These are phyloP conservation scores for Cyrtorhinus lividipennis DNA, from an alignment of 1,140 invertebrate species.

Conservation along the genomic window DNA sequence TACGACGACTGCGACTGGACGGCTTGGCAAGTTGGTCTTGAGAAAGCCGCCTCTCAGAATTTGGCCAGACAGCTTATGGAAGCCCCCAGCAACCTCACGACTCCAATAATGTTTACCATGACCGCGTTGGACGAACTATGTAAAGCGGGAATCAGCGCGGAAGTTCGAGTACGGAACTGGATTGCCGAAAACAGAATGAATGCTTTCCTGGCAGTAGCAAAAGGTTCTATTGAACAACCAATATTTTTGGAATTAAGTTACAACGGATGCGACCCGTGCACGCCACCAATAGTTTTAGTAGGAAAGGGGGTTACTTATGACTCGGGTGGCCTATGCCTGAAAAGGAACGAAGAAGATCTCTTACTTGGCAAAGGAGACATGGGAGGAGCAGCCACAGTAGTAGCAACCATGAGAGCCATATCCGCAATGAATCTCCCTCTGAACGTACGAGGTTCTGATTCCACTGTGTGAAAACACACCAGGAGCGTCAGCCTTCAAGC, in stretches of 20 bases:
- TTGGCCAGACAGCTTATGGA: conserved; percentile 44
- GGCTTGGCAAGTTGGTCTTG: conserved; percentile 38
- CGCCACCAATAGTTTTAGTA: conserved; percentile 31
- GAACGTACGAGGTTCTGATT: conserved; percentile 38
- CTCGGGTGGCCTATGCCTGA: conserved; percentile 48
- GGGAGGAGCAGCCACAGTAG: conserved; percentile 47
- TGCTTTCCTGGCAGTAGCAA: conserved; percentile 42
- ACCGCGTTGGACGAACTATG: conserved; percentile 33
- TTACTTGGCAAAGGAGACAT: conserved; percentile 47
- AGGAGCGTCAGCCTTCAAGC: conserved; percentile 40
- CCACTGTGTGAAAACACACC: conserved; percentile 49
- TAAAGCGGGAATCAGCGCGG: conserved; percentile 34
- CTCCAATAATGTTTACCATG: conserved; percentile 42
- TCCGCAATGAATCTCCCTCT: conserved; percentile 38
- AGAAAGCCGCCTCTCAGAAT: conserved; percentile 45
- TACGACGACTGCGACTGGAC: conserved; percentile 30
- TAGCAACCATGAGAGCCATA: conserved; percentile 37
- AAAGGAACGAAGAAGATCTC: conserved; percentile 37
- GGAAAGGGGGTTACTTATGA: conserved; percentile 53
- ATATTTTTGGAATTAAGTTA: conserved; percentile 44
- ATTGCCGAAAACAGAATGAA: conserved; percentile 43
- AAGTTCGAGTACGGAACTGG: conserved; percentile 39
- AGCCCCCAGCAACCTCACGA: conserved; percentile 47
- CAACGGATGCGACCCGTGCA: conserved; percentile 30
- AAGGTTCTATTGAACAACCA: conserved; percentile 43